Evolutionary conservation across 2,888 invertebrate genomes (phyloP), one percentile per base, ranked within the genome.

Genomic region (Hyposoter didymator): DNA sequence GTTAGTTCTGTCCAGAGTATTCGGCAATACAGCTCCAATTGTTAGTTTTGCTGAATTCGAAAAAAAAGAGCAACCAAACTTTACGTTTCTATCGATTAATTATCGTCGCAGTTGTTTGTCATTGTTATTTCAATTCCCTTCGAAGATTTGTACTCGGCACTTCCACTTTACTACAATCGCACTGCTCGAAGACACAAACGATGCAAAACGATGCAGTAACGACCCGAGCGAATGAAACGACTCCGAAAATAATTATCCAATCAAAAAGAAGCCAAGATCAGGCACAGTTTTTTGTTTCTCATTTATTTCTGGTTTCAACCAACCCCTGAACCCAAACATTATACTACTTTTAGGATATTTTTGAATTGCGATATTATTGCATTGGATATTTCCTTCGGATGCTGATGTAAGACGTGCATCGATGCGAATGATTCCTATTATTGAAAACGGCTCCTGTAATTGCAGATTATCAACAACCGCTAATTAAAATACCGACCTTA

Each of bases 161-260:
- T 73, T 6, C 6, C 7, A 4, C 6, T 22, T 39, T 5, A 6
- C 7, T 28, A 49, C 17, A 45, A 19, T 49, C 32, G 52, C 17
- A 52, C 66, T 69, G 69, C 49, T 74, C 59, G 62, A 39, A 79
- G 49, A 43, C 74, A 64, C 52, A 74, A 28, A 28, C 39, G 1
- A 74, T 62, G 28, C 12, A 10, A 43, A 49, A 35, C 2, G n/a
- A n/a, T n/a, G n/a, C n/a, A n/a, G n/a, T n/a, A n/a, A n/a, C n/a
- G 39, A 7, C 35, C 32, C 14, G 7, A 17, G 17, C 14, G 8
- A 19, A n/a, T 10, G 8, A 39, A n/a, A 35, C 17, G 7, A 14
- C n/a, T n/a, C n/a, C 10, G 3, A 52, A 69, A 55, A 43, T 22
- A 39, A 66, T 14, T 17, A 14, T 17, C 17, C 17, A 14, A 17